Base-by-base conservation (phyloP, 2,888 invertebrate species). In the Sericinus montela region DNA sequence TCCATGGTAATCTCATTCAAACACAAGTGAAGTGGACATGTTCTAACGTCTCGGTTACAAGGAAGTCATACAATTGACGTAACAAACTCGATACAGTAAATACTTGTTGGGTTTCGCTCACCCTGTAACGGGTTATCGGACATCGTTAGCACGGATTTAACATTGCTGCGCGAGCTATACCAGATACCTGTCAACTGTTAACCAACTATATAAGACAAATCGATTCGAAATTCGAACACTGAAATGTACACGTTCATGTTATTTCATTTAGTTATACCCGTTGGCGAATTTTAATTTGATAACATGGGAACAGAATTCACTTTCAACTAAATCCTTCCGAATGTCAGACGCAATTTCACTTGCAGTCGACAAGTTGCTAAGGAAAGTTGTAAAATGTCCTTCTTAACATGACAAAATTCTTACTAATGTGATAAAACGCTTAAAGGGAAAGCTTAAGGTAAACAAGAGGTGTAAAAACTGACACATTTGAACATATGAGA, bases 11-110 rank as follows among this genome's bases (percentile, higher is more conserved):
- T 19, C 2, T 19, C 19, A 5, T 19, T 19, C 5, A 19, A 5
- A 3, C 19, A 19, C 3, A 3, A 5, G 19, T 5, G 5, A 19
- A 3, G 5, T 2, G n/a, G 5, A 11, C 3, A 8, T 25, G 7
- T 25, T 25, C 11, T 5, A 30, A 30, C 35, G 8, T 5, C 25
- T 35, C 35, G 3, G 35, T 10, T 30, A 38, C 30, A 38, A 30
- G 30, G 45, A 45, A 45, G 45, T 32, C 45, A 4, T 45, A 45
- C 45, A 38, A 45, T 30, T 23, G 45, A 19, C 37, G 29, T 45
- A 45, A 45, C 9, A 28, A n/a, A 44, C 44, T 9, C 30, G 19
- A 23, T n/a, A 29, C 11, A n/a, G n/a, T 16, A 19, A 36, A 2
- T 9, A 14, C 29, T 19, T 45, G 45, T 23, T 19, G 30, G 45